Evolutionary conservation across 2,888 invertebrate species (phyloP), one percentile per base, ranked within the genome.

Genomic region (Tiphia femorata): DNA sequence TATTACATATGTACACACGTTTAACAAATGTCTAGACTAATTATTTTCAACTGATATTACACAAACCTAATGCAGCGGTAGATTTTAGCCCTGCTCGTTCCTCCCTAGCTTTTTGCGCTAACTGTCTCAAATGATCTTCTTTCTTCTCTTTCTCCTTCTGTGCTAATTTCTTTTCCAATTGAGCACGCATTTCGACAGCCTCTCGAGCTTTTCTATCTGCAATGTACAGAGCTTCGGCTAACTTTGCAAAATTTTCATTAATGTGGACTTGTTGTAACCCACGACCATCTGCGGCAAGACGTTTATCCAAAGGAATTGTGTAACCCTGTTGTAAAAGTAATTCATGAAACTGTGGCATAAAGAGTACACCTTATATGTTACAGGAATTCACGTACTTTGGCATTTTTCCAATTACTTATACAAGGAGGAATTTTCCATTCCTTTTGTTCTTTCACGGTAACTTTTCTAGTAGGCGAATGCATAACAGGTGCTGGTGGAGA

Each of bases 391-490:
- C 5, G 16, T 88, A 93, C 91, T 84, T 97, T 98, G 3, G 98
- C 95, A 84, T 99, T 99, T 86, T 99, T 99, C 99, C 99, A 99
- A 81, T 99, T 99, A 0, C 96, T 96, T 64, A 99, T 98, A 76
- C 98, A 99, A 0, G 99, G 99, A 5, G 99, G 99, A 67, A 95
- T 94, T 85, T 98, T 98, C 99, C 99, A 99, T 83, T 99, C 99
- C 59, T 97, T 92, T 81, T 99, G 99, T 81, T 99, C 99, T 80
- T 98, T 98, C 0, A 98, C 98, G 2, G 98, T 97, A 0, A 97
- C 97, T 81, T 98, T 93, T 49, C 98, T 88, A 0, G 98, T 97
- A 0, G 99, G 99, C 0, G 98, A 98, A 85, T 99, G 99, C 84
- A 99, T 88, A 8, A 99, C 98, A 1, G 99, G 98, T 5, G 99